Base-by-base conservation (phyloP, 2,797 vertebrate genomes). In the Molossus molossus region DNA sequence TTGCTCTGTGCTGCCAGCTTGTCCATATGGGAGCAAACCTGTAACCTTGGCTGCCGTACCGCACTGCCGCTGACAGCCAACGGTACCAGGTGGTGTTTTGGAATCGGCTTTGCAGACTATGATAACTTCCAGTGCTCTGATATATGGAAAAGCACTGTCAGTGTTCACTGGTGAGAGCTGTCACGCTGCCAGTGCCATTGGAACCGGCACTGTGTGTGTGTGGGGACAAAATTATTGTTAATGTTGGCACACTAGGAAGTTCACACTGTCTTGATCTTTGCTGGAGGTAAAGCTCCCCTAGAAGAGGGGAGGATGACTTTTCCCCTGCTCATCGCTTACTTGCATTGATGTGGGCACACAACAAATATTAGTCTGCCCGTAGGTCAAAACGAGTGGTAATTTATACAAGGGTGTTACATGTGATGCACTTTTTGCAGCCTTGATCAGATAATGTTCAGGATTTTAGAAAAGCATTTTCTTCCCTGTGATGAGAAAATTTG, bases 11-110 rank as follows among this genome's bases (percentile, higher is more conserved):
- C 33, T 72, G 91, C 76, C 93, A 94, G 87, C 62, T 15, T 69
- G 48, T 75, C 94, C 80, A 55, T 83, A 87, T 93, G 94, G 92
- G 93, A 77, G 75, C 84, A 62, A 82, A 94, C 90, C 95, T 85
- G 94, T 93, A 45, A 83, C 95, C 79, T 89, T 92, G 96, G 90
- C 94, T 45, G 25, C 48, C 27, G 20, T 1, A 8, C 60, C 3
- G 0, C 0, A 0, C 82, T 70, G 27, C 60, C 83, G 64, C 84
- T 60, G 25, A 79, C 58, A 25, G 97, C 95, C 96, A 86, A 92
- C 23, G 33, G 15, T 4, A 57, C 90, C 97, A 97, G 95, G 96
- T 96, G 97, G 94, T 65, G 67, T 21, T 94, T 67, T 87, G 95
- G 91, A 93, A 72, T 79, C 87, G 20, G 23, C 40, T 90, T 75